Evolutionary conservation across 2,888 invertebrate genomes (phyloP).

Genomic region (Lapara coniferarum): DNA sequence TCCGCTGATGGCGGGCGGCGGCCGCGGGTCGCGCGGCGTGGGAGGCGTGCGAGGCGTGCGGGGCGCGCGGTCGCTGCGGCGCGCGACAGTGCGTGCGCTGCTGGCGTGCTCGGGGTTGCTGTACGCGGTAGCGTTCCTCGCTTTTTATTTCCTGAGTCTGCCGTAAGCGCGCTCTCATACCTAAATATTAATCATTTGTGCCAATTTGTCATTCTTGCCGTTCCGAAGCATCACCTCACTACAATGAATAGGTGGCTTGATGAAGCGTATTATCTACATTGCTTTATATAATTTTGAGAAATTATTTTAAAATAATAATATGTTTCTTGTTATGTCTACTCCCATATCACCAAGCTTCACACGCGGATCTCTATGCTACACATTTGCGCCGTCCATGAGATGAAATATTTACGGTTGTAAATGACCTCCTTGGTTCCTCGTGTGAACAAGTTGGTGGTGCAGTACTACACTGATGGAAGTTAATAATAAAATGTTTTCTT

Average conservation of each 20-base stretch:
- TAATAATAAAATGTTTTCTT: slow-evolving; percentile 13
- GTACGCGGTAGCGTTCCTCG: slow-evolving; percentile 67
- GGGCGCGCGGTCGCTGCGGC: slow-evolving; percentile 68
- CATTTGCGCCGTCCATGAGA: slow-evolving; percentile 16
- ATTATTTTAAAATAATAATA: not conserved
- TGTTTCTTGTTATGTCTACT: slow-evolving; percentile 10
- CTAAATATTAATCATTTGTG: not conserved
- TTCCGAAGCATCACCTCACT: not conserved
- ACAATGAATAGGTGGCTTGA: not conserved
- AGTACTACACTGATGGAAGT: not conserved
- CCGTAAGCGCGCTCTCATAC: slow-evolving; percentile 44
- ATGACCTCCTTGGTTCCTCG: not conserved
- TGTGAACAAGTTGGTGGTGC: slow-evolving; percentile 6
- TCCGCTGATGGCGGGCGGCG: slow-evolving; percentile 56
- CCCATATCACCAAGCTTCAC: not conserved
- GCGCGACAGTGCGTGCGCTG: slow-evolving; percentile 78
- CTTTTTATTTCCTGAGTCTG: slow-evolving; percentile 75
- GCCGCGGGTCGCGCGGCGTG: slow-evolving; percentile 29
- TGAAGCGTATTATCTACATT: not conserved
- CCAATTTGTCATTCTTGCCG: slow-evolving; percentile 1
- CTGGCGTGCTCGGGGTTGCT: slow-evolving; percentile 79
- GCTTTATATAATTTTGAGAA: slow-evolving; percentile 1
- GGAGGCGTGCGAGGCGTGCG: slow-evolving; percentile 64
- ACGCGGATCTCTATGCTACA: not conserved
- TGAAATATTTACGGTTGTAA: not conserved